Percentiles rank a stretch among this genome's conserved stretches.
phyloP scores from a whole-genome alignment of 92 coral and sea anemone genomes.

The Bergia sp. region DNA sequence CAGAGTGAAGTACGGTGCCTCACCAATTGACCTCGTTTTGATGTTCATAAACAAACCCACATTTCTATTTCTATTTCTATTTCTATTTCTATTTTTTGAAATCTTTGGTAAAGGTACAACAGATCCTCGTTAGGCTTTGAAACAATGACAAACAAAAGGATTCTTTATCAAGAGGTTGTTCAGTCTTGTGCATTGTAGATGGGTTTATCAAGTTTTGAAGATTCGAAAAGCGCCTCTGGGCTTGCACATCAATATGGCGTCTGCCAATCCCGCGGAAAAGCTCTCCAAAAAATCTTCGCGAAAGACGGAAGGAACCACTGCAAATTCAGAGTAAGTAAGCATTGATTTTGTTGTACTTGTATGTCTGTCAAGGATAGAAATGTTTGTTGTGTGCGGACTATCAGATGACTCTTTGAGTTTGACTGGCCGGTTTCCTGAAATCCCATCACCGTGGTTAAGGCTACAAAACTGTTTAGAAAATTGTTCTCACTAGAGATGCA shows the following conservation, averaged over 20 bases:
- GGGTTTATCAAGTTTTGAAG: background rate
- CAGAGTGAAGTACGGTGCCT: background rate
- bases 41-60: no score
- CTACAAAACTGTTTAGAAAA: no score
- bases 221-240: background rate
- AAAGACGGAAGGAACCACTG: background rate
- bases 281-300: background rate
- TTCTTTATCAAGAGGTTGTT: background rate
- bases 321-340: slow-evolving; percentile 17
- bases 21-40: slow-evolving; percentile 2
- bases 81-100: background rate
- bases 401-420: no score
- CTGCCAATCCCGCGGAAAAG: background rate
- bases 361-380: background rate
- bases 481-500: no score
- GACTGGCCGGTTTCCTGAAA: no score
- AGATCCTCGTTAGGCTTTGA: background rate
- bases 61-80: background rate
- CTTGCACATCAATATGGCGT: slow-evolving; percentile 4
- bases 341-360: background rate
- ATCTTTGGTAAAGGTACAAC: no score
- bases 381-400: no score
- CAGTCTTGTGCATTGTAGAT: background rate
- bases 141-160: background rate
- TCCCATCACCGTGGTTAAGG: no score